A percentile compares a stretch with the other conserved stretches of the same genome.
phyloP scores from a whole-genome alignment of 1,140 invertebrate species.

The Andrena cerasifolii region DNA sequence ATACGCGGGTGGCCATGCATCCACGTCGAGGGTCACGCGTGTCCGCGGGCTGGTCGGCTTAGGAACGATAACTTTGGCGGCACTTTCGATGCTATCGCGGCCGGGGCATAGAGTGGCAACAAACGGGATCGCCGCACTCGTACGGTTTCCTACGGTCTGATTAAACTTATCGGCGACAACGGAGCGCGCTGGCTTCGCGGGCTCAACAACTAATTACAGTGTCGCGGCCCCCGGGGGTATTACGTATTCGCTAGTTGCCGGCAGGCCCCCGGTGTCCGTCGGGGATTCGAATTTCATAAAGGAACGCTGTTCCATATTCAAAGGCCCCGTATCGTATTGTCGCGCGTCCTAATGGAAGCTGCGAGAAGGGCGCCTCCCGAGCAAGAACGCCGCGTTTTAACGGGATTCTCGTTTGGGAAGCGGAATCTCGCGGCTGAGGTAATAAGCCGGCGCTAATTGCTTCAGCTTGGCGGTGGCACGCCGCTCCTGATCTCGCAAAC shows the following conservation, averaged over 20 bases:
- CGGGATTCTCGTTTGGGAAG: neutral
- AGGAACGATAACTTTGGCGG: slow-evolving; percentile 5
- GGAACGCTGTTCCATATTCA: slow-evolving; percentile 47
- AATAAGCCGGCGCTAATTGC: slow-evolving; percentile 30
- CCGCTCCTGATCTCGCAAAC: neutral
- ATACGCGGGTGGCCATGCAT: slow-evolving; percentile 21
- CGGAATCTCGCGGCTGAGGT: neutral
- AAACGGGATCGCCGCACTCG: neutral
- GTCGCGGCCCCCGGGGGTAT: slow-evolving; percentile 27
- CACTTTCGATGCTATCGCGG: slow-evolving; percentile 30
- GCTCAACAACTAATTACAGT: slow-evolving; percentile 45
- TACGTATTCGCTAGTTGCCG: slow-evolving; percentile 51
- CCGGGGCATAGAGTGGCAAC: too few relatives aligned
- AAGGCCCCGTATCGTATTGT: slow-evolving; percentile 42
- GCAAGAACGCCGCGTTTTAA: slow-evolving; percentile 31
- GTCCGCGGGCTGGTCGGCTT: neutral
- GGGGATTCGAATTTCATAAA: slow-evolving; percentile 53
- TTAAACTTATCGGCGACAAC: slow-evolving; percentile 44
- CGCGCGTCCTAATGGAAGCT: slow-evolving; percentile 27
- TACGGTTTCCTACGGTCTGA: neutral
- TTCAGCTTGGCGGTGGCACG: neutral
- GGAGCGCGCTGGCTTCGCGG: slow-evolving; percentile 14
- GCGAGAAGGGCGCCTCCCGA: slow-evolving; percentile 3
- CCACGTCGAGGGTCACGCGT: slow-evolving; percentile 21
- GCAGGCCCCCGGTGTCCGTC: slow-evolving; percentile 19